Evolutionary conservation across 1,140 invertebrate species (phyloP).

Genomic region (Piezodorus guildinii): DNA sequence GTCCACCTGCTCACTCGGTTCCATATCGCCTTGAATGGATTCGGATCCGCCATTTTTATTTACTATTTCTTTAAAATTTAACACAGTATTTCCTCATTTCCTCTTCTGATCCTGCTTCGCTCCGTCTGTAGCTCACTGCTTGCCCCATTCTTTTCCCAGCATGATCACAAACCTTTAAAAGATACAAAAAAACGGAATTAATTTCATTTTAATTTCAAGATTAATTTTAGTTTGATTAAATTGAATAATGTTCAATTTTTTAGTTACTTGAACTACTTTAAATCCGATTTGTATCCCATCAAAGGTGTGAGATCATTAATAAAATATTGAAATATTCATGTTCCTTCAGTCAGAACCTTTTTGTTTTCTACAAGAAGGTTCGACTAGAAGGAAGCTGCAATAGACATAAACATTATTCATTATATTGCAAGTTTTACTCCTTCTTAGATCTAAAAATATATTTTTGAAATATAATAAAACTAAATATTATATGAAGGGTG

Average conservation of each 20-base stretch:
- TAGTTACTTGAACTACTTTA: neutral
- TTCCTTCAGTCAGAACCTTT: neutral
- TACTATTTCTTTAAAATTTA: neutral
- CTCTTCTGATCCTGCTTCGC: neutral
- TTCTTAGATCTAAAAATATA: neutral
- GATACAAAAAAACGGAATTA: constrained; percentile 31
- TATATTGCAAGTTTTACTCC: constrained; percentile 3
- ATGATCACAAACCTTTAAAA: constrained; percentile 32
- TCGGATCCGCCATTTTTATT: constrained; percentile 20
- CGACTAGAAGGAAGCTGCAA: constrained; percentile 9
- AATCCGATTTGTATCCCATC: constrained; percentile 29
- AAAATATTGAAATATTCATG: neutral
- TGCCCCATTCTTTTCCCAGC: constrained; percentile 8
- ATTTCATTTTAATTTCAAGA: constrained; percentile 19
- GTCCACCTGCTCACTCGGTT: constrained; percentile 33
- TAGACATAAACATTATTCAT: constrained; percentile 20
- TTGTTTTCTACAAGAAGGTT: neutral
- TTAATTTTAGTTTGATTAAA: no score
- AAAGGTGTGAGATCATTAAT: constrained; percentile 29
- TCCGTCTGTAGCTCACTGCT: neutral
- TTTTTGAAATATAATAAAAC: no score
- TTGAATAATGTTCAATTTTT: neutral
- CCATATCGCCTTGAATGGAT: constrained; percentile 29
- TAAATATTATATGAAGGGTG: no score
- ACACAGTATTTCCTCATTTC: neutral